Evolutionary conservation across 2,113 vertebrate species (phyloP).

Genomic region (Turnix velox): DNA sequence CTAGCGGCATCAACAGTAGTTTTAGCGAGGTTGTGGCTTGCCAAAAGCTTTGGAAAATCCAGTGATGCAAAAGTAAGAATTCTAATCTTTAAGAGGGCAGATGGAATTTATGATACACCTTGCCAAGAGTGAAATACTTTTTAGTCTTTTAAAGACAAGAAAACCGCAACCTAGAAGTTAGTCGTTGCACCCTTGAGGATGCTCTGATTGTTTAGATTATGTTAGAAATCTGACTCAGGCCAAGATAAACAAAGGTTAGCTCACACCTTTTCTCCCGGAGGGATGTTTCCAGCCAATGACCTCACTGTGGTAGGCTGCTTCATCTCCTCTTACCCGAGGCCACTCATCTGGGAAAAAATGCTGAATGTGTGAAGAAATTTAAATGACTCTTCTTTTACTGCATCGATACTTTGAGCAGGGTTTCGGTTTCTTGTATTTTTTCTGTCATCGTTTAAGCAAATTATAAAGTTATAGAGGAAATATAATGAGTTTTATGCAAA

Average conservation of each 20-base stretch:
- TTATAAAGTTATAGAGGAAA: not conserved
- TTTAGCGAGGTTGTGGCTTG: not conserved
- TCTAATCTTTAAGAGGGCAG: not conserved
- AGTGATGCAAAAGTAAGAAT: not conserved
- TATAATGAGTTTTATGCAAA: not conserved
- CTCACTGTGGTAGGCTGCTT: not conserved
- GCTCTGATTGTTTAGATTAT: not conserved
- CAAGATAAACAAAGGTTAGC: not conserved
- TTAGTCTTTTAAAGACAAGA: not conserved
- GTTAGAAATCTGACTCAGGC: not conserved
- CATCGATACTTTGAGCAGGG: not conserved
- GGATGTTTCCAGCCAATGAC: not conserved
- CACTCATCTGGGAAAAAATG: not conserved
- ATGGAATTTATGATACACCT: rapidly evolving
- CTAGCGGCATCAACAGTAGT: rapidly evolving
- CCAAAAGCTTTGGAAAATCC: not conserved
- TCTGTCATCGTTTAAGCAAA: not conserved
- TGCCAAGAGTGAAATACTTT: not conserved
- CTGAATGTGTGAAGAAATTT: not conserved
- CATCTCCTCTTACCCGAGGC: not conserved
- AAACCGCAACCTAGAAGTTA: not conserved
- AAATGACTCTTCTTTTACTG: not conserved
- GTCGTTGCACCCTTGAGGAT: not conserved
- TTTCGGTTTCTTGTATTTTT: not conserved
- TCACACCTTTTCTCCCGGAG: not conserved